Percentiles rank a stretch among this genome's conserved stretches.
phyloP scores from a whole-genome alignment of 1,140 invertebrate genomes.

The Orius insidiosus region DNA sequence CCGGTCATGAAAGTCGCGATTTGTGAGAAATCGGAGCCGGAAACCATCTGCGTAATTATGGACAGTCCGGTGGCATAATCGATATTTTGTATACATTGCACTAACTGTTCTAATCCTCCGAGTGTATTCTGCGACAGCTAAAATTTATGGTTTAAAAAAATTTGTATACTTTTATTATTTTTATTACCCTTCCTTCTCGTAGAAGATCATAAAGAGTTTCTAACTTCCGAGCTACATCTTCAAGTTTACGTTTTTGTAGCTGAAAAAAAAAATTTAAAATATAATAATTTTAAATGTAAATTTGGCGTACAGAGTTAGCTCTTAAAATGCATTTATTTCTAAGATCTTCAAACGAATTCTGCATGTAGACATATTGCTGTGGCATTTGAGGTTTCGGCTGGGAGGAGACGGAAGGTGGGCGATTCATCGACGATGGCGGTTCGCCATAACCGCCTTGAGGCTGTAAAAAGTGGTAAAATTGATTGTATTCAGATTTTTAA shows the following conservation, averaged over 20 bases:
- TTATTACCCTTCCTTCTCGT: constrained; percentile 54
- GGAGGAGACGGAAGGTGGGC: constrained; percentile 30
- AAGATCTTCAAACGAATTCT: constrained; percentile 65
- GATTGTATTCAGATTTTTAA: background rate
- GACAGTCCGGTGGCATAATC: constrained; percentile 51
- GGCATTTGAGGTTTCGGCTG: constrained; percentile 67
- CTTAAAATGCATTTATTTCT: constrained; percentile 33
- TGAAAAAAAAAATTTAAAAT: constrained; percentile 25
- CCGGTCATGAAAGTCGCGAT: constrained; percentile 81
- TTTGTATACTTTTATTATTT: too few species aligned
- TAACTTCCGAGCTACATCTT: constrained; percentile 72
- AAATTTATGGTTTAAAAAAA: too few species aligned
- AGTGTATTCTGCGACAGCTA: constrained; percentile 44
- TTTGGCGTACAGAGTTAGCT: background rate
- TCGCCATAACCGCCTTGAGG: constrained; percentile 11
- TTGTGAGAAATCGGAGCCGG: constrained; percentile 71
- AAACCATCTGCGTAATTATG: constrained; percentile 58
- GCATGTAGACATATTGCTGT: constrained; percentile 57
- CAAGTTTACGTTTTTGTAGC: constrained; percentile 82
- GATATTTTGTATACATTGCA: constrained; percentile 46
- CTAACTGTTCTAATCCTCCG: constrained; percentile 57
- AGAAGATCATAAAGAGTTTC: constrained; percentile 77
- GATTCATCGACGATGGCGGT: constrained; percentile 21
- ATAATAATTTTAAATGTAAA: too few species aligned
- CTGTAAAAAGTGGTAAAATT: background rate